Conservation (phyloP, 2,797 vertebrate genomes). For the Lacerta bilineata region DNA sequence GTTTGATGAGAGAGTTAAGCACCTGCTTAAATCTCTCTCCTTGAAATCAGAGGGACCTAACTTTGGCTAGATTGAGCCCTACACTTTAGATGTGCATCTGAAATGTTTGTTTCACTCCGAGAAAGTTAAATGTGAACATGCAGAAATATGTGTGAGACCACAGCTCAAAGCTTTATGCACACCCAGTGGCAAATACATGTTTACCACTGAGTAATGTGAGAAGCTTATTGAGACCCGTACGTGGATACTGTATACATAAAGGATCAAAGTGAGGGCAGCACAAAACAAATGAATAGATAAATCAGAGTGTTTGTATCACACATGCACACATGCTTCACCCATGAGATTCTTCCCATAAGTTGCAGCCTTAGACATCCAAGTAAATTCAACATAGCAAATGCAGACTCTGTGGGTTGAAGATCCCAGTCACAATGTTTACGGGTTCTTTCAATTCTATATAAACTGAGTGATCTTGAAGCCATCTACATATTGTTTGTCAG, state of each 20-base stretch:
- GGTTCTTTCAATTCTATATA: not conserved
- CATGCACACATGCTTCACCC: not conserved
- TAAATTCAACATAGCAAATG: not conserved
- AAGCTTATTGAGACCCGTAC: not conserved
- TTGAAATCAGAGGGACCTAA: not conserved
- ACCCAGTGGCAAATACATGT: not conserved
- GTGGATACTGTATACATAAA: not conserved
- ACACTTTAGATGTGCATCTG: not conserved
- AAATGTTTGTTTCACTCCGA: not conserved
- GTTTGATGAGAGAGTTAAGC: not conserved
- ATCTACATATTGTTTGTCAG: not conserved
- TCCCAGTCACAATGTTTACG: not conserved
- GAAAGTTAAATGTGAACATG: not conserved
- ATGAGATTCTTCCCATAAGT: not conserved
- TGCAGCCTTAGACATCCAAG: not conserved
- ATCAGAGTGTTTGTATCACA: not conserved
- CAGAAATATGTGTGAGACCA: not conserved
- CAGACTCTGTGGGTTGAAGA: not conserved
- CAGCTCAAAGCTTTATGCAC: not conserved
- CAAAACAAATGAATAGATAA: rapidly evolving
- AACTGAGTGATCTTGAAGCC: not conserved
- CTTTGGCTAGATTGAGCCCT: not conserved
- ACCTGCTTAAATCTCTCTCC: not conserved
- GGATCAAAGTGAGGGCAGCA: rapidly evolving
- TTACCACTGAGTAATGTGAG: not conserved